phyloP scores from a whole-genome alignment of 1,140 invertebrate species.

The Drosophila ercepeae region DNA sequence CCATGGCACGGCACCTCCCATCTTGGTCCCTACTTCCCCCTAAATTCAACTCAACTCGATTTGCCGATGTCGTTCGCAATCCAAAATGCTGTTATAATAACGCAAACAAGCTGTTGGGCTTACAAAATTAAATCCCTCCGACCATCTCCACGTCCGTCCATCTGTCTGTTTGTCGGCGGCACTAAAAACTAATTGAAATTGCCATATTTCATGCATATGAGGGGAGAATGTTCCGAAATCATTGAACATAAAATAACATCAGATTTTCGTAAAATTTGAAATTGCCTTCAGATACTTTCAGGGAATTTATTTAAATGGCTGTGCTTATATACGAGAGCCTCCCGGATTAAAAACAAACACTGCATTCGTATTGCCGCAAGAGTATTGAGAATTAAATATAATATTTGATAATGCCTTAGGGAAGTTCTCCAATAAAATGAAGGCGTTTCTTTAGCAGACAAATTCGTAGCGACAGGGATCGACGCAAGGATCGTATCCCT shows the following conservation, averaged over 20 bases:
- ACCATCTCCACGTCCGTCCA: slow-evolving; percentile 9
- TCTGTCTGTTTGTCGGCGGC: slow-evolving; percentile 26
- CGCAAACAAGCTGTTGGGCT: slow-evolving; percentile 57
- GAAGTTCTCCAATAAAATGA: not conserved
- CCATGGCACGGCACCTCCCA: not conserved
- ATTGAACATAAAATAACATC: slow-evolving; percentile 37
- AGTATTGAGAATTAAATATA: not conserved
- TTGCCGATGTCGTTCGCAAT: slow-evolving; percentile 35
- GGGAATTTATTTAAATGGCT: not conserved
- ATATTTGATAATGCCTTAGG: slow-evolving; percentile 6
- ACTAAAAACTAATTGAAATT: slow-evolving; percentile 72
- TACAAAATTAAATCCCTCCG: slow-evolving; percentile 52
- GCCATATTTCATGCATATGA: slow-evolving; percentile 49
- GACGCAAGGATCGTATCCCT: not conserved
- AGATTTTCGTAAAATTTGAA: slow-evolving; percentile 39
- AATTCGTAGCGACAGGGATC: slow-evolving; percentile 8
- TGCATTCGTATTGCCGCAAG: not conserved
- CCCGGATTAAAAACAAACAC: not conserved
- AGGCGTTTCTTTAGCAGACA: not conserved
- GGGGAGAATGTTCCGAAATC: slow-evolving; percentile 3
- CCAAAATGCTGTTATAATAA: slow-evolving; percentile 66
- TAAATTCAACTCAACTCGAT: slow-evolving; percentile 11
- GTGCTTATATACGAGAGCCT: not conserved
- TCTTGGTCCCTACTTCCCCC: not conserved
- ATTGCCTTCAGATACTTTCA: not conserved